Conservation (phyloP, 2,888 invertebrate species). For the Lathronympha strigana region DNA sequence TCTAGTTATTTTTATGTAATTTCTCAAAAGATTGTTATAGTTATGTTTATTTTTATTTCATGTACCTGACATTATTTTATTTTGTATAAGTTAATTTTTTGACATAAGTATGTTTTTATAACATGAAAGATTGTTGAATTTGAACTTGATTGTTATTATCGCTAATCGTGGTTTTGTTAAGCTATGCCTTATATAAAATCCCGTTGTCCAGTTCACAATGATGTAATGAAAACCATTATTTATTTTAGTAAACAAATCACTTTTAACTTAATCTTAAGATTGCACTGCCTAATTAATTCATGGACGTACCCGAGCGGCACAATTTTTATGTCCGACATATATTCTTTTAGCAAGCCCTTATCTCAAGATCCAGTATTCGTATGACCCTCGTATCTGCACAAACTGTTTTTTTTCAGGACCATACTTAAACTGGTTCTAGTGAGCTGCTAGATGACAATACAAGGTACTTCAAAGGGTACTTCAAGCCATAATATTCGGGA, state of each 20-base stretch:
- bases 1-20: no score
- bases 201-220: not conserved
- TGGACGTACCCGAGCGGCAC: slow-evolving; percentile 33
- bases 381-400: not conserved
- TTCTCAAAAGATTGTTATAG: no score
- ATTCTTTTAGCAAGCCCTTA: not conserved
- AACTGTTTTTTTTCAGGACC: not conserved
- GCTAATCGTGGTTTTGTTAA: no score
- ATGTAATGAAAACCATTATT: slow-evolving; percentile 32
- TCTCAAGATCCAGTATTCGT: not conserved
- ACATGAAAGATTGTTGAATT: no score
- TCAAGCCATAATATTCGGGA: slow-evolving; percentile 25
- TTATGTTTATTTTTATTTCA: no score
- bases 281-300: slow-evolving; percentile 39
- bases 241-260: slow-evolving; percentile 35
- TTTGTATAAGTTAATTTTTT: no score
- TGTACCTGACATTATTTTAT: no score
- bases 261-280: slow-evolving; percentile 39
- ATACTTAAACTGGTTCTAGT: not conserved
- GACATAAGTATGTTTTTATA: no score
- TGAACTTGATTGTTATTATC: no score
- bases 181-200: no score
- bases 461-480: slow-evolving; percentile 35
- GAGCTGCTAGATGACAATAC: not conserved
- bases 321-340: slow-evolving; percentile 27